Conservation (phyloP, 2,113 vertebrate genomes). For the Accipiter cooperii region DNA sequence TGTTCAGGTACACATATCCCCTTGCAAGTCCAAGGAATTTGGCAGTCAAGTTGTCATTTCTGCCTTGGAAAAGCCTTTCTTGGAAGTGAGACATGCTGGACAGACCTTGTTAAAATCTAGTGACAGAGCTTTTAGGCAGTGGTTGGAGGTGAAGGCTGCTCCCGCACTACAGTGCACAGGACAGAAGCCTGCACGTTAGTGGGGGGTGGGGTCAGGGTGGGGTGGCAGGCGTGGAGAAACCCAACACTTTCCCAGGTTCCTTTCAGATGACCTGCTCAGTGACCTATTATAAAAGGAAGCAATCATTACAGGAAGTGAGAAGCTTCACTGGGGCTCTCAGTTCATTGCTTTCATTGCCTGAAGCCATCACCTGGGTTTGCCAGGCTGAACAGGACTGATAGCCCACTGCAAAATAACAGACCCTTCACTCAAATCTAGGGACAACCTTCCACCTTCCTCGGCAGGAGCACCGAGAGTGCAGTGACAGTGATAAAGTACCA, state of each 20-base stretch:
- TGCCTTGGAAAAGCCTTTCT: not conserved
- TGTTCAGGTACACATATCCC: not conserved
- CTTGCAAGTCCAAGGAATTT: not conserved
- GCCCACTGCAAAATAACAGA: not conserved
- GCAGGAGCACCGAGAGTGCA: not conserved
- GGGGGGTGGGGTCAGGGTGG: no score
- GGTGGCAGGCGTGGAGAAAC: no score
- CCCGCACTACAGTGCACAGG: not conserved
- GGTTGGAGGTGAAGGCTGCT: not conserved
- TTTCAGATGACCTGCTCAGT: no score
- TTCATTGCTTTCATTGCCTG: no score
- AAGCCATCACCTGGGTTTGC: no score
- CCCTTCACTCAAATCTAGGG: not conserved
- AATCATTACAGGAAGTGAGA: no score
- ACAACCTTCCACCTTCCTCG: not conserved
- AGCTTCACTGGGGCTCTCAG: no score
- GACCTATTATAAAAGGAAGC: no score
- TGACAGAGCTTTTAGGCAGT: not conserved
- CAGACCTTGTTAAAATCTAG: not conserved
- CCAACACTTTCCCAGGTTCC: no score
- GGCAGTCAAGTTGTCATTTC: not conserved
- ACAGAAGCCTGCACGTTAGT: not conserved
- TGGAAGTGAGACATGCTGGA: not conserved
- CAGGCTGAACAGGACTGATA: no score
- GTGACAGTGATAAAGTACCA: not conserved